Evolutionary conservation across 2,113 vertebrate genomes (phyloP), one percentile per base, ranked within the genome.

Genomic region (Oxyura jamaicensis): DNA sequence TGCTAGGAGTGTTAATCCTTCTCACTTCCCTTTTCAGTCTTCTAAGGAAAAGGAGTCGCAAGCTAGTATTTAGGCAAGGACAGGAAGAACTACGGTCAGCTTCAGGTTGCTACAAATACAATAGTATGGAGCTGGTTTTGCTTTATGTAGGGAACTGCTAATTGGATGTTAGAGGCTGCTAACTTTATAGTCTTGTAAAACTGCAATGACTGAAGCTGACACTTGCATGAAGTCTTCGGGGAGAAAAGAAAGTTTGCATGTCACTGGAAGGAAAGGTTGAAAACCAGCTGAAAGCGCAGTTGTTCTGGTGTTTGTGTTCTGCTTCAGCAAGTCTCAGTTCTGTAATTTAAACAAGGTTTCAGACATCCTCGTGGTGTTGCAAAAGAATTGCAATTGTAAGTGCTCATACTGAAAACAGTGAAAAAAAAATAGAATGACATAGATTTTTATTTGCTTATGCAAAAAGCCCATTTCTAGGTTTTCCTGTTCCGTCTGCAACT

Each of bases 131-230:
- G 77, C 74, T 90, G 75, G 84, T 89, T 77, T 96, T 80, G 74
- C 88, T 97, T 97, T 96, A 95, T 96, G 72, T 75, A 77, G 86
- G 88, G 78, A 96, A 41, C 95, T 86, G 95, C 90, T 98, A 97
- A 97, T 97, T 97, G 96, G 87, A 92, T 87, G 92, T 93, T 94
- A 97, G 94, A 90, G 91, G 90, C 95, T 96, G 96, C 87, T 94
- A 97, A 97, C 93, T 97, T 98, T 97, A 97, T 96, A 92, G 94
- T 93, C 94, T 92, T 96, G 94, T 97, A 97, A 98, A 98, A 89
- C 66, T 22, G 66, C 79, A 46, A 6, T 13, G 78, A 18, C 78
- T 69, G 86, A 83, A 76, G 93, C 96, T 95, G 86, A 62, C 80
- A 78, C 85, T 89, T 91, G 71, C 22, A 46, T 21, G 42, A 77